A percentile compares a stretch with the other conserved stretches of the same genome.
phyloP scores from a whole-genome alignment of 2,113 vertebrate species.

The Cariama cristata region DNA sequence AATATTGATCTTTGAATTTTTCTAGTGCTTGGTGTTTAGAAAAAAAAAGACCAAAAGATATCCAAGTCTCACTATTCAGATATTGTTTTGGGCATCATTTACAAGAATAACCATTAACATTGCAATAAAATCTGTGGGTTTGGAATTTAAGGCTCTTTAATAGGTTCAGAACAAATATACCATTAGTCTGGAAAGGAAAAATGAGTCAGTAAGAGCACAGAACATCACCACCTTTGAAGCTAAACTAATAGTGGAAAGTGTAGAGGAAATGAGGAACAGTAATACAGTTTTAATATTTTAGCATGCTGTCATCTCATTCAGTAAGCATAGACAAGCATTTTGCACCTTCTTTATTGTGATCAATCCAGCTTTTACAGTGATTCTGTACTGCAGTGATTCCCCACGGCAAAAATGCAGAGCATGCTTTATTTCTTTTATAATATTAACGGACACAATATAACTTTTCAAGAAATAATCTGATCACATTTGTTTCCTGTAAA shows the following conservation, averaged over 20 bases:
- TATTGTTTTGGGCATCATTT: background rate
- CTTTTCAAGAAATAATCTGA: conserved; percentile 30
- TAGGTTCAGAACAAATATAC: background rate
- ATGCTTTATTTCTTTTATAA: conserved; percentile 28
- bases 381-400: background rate
- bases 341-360: background rate
- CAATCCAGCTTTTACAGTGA: background rate
- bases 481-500: conserved; percentile 2
- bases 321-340: background rate
- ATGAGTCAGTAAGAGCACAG: background rate
- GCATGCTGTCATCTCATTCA: background rate
- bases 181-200: background rate
- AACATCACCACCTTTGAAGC: background rate
- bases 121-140: background rate
- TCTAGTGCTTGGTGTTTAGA: background rate
- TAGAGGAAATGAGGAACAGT: background rate
- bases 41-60: background rate
- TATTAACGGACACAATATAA: background rate
- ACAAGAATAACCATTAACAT: background rate
- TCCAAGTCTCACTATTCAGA: background rate
- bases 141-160: background rate
- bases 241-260: background rate
- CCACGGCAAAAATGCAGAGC: background rate
- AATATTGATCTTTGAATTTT: background rate
- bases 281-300: conserved; percentile 6